Conservation (phyloP, 2,113 vertebrate species). For the Lamprologus ornatipinnis region DNA sequence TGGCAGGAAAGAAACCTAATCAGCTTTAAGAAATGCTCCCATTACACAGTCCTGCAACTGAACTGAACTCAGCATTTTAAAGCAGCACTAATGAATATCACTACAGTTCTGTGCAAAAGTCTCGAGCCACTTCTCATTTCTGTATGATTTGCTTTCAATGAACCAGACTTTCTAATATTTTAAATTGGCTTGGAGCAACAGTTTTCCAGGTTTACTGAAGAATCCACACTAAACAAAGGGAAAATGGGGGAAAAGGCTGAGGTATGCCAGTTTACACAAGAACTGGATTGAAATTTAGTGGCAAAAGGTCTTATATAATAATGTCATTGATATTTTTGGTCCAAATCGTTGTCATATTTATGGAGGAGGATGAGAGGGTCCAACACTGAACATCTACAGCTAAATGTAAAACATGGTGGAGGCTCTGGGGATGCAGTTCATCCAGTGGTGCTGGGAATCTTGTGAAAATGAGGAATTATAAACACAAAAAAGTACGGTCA, state of each 20-base stretch:
- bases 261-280: neutral
- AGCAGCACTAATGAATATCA: neutral
- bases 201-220: neutral
- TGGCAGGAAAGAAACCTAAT: neutral
- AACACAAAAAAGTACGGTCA: neutral
- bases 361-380: neutral
- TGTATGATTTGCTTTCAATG: neutral
- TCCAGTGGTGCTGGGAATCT: neutral
- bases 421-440: fast-evolving
- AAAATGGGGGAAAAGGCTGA: fast-evolving
- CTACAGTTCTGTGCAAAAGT: neutral
- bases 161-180: neutral
- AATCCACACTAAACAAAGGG: neutral
- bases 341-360: neutral
- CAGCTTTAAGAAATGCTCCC: neutral
- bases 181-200: neutral
- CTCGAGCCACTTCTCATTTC: neutral
- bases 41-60: neutral
- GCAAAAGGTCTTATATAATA: neutral
- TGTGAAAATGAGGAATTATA: neutral
- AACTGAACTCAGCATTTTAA: neutral
- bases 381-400: neutral
- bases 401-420: neutral
- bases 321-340: neutral
- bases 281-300: neutral